Base-by-base conservation (phyloP, 2,888 invertebrate genomes). In the Drosophila kuntzei region DNA sequence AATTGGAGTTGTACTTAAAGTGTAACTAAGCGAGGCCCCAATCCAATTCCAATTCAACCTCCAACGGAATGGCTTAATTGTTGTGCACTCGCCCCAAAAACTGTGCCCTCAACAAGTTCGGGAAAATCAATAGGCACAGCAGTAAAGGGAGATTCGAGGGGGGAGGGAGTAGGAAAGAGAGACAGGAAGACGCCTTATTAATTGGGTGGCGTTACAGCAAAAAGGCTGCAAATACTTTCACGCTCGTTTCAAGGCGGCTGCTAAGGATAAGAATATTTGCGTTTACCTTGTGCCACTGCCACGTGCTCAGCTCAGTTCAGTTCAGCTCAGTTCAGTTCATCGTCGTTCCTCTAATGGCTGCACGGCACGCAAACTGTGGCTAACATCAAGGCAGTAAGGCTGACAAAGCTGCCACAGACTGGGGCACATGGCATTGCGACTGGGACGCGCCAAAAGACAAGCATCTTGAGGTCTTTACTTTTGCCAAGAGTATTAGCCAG, bases 191-290 rank as follows among this genome's bases (percentile, higher is more conserved):
- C 47, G 55, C 46, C 55, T 74, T 83, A 87, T 89, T 89, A 83
- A 89, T 83, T 83, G 83, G 89, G 67, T 66, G 81, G 76, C 63
- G 75, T 60, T 71, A 83, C 69, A 69, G 66, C 69, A 55, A 85
- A 86, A 85, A 76, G 80, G 74, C 83, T 67, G 78, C 68, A 75
- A 87, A 88, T 84, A 87, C 85, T 84, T 84, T 84, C 83, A 84
- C 89, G 89, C 89, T 84, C 85, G 84, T 86, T 82, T 86, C 84
- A 74, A 83, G 87, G 82, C 68, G 62, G 55, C 63, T 62, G 70
- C 47, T 39, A 43, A 62, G 72, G 65, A 78, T 81, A 76, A 65
- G 81, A 54, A 79, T 67, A 87, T 51, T 62, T 54, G 60, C 61
- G 36, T 62, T 68, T 57, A 61, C 79, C 79, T 76, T 76, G 75